These are phyloP conservation scores for Agriopis aurantiaria DNA, from an alignment of 2,888 invertebrate species.

Conservation along the genomic window DNA sequence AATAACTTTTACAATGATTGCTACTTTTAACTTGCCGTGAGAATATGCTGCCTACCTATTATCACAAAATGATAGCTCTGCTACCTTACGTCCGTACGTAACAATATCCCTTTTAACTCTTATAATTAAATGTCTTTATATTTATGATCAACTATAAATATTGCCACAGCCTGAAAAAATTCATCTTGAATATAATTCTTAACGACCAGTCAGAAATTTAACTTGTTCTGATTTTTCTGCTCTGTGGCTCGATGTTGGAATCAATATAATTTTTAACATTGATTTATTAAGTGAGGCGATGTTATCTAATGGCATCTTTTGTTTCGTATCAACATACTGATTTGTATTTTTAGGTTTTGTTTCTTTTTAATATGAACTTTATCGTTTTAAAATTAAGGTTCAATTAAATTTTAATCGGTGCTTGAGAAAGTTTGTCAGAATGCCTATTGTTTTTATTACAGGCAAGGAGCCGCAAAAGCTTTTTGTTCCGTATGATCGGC, in stretches of 20 bases:
- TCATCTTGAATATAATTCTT: neutral
- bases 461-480: conserved; percentile 36
- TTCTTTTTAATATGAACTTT: neutral
- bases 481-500: conserved; percentile 57
- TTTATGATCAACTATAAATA: conserved; percentile 27
- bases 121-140: conserved; percentile 30
- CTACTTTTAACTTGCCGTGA: conserved; percentile 20
- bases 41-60: conserved; percentile 25
- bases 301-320: conserved; percentile 60
- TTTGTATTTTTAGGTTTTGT: conserved; percentile 12
- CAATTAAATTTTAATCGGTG: conserved; percentile 2
- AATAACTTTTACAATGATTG: conserved; percentile 15
- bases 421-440: conserved; percentile 22
- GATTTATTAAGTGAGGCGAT: conserved; percentile 62
- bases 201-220: conserved; percentile 1
- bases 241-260: conserved; percentile 30
- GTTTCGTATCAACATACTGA: conserved; percentile 51
- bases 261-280: conserved; percentile 47
- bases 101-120: conserved; percentile 26
- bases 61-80: conserved; percentile 29
- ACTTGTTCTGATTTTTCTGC: neutral
- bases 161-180: conserved; percentile 17
- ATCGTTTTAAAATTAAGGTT: neutral
- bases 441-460: conserved; percentile 47
- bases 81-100: conserved; percentile 27